Conservation (phyloP, 2,113 vertebrate species). For the Heterotis niloticus region DNA sequence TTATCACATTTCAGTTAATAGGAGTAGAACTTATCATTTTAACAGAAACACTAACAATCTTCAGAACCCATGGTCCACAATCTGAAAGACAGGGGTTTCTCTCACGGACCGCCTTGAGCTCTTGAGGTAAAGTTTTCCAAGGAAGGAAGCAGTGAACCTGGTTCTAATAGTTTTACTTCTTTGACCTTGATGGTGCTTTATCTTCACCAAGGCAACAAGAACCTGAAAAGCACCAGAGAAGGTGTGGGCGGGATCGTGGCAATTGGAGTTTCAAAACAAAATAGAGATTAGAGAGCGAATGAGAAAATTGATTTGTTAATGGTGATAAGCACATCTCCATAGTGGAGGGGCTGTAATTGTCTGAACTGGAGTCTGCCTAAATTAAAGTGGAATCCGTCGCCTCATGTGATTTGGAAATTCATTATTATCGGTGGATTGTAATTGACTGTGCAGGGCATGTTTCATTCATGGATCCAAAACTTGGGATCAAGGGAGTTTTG, state of each 20-base stretch:
- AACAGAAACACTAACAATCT: too few species aligned
- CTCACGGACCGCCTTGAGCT: too few species aligned
- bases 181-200: background rate
- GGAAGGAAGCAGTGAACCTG: too few species aligned
- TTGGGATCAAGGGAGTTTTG: slow-evolving; percentile 1
- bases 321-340: background rate
- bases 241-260: background rate
- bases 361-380: background rate
- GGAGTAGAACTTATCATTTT: too few species aligned
- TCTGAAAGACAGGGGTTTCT: too few species aligned
- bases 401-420: slow-evolving; percentile 17
- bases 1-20: too few species aligned
- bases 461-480: background rate
- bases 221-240: background rate
- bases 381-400: slow-evolving; percentile 8
- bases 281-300: background rate
- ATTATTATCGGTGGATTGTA: background rate
- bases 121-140: too few species aligned
- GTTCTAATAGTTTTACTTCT: background rate
- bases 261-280: background rate
- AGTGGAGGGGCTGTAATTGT: background rate
- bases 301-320: slow-evolving; percentile 13
- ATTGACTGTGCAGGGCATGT: slow-evolving; percentile 3
- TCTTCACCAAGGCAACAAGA: background rate
- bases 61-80: too few species aligned